phyloP scores from a whole-genome alignment of 2,113 vertebrate species.

The Diadophis punctatus region DNA sequence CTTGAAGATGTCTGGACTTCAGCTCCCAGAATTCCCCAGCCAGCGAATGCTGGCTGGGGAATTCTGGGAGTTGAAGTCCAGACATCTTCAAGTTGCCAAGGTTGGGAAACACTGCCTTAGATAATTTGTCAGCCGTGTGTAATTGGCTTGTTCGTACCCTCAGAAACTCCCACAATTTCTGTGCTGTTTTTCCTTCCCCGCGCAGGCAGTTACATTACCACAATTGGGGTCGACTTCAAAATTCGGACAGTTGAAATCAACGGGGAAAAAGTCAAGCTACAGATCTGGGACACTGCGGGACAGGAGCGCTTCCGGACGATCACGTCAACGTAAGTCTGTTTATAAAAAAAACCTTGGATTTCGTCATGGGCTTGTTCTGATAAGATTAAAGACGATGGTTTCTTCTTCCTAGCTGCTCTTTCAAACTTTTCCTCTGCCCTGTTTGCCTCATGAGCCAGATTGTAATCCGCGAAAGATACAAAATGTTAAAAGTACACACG shows the following conservation, averaged over 20 bases:
- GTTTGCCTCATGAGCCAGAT: background rate
- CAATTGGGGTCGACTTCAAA: slow-evolving; percentile 98
- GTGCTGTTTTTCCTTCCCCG: background rate
- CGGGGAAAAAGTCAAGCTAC: slow-evolving; percentile 97
- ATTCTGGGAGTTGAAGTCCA: too few species aligned
- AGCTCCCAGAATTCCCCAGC: too few species aligned
- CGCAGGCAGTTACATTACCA: slow-evolving; percentile 97
- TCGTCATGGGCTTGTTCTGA: background rate
- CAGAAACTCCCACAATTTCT: background rate
- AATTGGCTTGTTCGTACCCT: too few species aligned
- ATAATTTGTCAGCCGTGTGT: too few species aligned
- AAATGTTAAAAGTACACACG: too few species aligned
- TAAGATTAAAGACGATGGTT: too few species aligned
- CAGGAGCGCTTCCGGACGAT: slow-evolving; percentile 98
- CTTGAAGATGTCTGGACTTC: too few species aligned
- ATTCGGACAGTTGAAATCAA: slow-evolving; percentile 98
- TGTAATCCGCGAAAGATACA: background rate
- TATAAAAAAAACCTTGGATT: background rate
- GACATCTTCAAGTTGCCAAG: too few species aligned
- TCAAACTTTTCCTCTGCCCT: background rate
- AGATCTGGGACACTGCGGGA: slow-evolving; percentile 98
- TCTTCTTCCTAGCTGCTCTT: background rate
- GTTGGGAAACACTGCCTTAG: too few species aligned
- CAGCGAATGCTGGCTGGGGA: too few species aligned
- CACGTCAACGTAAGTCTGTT: slow-evolving; percentile 90